Base-by-base conservation (phyloP, 2,113 vertebrate genomes). In the Scytalopus superciliaris region DNA sequence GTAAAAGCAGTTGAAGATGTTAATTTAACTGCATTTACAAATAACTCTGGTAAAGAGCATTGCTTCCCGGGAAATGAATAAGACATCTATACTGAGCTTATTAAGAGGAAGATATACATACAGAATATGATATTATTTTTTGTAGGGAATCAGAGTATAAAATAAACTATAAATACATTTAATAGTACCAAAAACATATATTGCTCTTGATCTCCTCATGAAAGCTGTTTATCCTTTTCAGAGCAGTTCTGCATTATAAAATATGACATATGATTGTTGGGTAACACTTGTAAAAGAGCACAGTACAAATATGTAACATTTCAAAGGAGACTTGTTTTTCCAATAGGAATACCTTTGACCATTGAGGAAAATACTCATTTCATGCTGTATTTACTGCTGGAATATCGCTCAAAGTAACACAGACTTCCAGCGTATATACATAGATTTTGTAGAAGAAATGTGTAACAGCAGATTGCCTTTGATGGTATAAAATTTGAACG, bases 11-110 rank as follows among this genome's bases (percentile, higher is more conserved):
- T 90, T 84, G 73, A 93, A 87, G 73, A 76, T 82, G 87, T 84
- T 95, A 96, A 93, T 96, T 95, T 96, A 94, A 78, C 49, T 67
- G 62, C 83, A 82, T 94, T 95, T 95, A 87, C 86, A 93, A 89
- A 90, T 93, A 93, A 96, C 84, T 92, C 52, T 84, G 91, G 64
- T 24, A 66, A 82, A 76, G 28, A 82, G 5, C 3, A 2, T 84
- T 79, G 7, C 77, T 89, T 93, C 88, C 69, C 45, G 82, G 57
- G 56, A 90, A 93, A 66, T 66, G 21, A 87, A 62, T 63, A 95
- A 95, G 50, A 56, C 0, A 0, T 44, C 44, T 93, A 52, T 89
- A 42, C 24, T 72, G 73, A 90, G 55, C 35, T 81, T 92, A 78
- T 63, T 74, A 78, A 60, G 44, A 77, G n/a, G 40, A 56, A 84